Evolutionary conservation across 2,888 invertebrate genomes (phyloP), one percentile per base, ranked within the genome.

Genomic region (Cerceris rybyensis): DNA sequence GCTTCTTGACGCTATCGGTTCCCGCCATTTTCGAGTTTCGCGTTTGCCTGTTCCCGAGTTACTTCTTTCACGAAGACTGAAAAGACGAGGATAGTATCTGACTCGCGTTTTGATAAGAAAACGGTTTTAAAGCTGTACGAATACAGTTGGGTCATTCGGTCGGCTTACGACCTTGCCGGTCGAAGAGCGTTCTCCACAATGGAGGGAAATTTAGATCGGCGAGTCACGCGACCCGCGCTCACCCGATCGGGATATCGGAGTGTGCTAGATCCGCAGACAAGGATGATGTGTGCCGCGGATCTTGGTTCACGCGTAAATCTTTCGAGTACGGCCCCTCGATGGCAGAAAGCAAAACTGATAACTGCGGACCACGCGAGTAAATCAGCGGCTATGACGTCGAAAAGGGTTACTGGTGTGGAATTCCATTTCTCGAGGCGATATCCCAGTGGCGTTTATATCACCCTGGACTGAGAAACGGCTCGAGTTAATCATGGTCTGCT

Each of bases 11-110:
- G 69, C 77, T 77, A 72, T 28, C 28, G 1, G 69, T 78, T 64
- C 70, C 76, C 72, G 73, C 74, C 78, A 77, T 72, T 52, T 64
- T 16, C 49, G 14, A 28, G 58, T 70, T 71, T 86, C 69, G 82
- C 85, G 86, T 87, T 84, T 87, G 81, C 87, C 82, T 70, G 83
- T 75, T 75, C 80, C 70, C 67, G 80, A 72, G 70, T 54, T 69
- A 75, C 75, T 78, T 78, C 81, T 81, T 69, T 73, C 59, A 61
- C 43, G 67, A 63, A 70, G 58, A 58, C 61, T 43, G 57, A 60
- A 61, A 17, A 28, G 42, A 68, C 60, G 17, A 61, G 54, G 46
- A 64, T 41, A 68, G 9, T 68, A 57, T 41, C 61, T 14, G 28
- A 39, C n/a, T 50, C 13, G 46, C 42, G 39, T 11, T 42, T 50